Conservation (phyloP, 2,113 vertebrate species). For the Solea solea region DNA sequence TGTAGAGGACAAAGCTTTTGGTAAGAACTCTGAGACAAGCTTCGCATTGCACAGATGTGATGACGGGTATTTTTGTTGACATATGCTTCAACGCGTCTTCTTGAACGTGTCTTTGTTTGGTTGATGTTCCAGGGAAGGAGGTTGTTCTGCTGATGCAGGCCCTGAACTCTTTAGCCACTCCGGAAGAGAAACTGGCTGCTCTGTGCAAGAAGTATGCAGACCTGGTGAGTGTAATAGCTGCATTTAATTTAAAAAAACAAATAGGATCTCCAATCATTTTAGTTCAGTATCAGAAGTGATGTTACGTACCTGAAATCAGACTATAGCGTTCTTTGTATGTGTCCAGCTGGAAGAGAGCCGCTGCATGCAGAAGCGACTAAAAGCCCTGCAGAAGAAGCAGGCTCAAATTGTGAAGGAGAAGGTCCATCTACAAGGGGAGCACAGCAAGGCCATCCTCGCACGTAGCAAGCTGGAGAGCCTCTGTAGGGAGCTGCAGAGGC, state of each 20-base stretch:
- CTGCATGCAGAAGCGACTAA: slow-evolving; percentile 96
- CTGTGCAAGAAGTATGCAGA: slow-evolving; percentile 99
- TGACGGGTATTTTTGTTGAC: background rate
- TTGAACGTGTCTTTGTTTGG: background rate
- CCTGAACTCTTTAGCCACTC: slow-evolving; percentile 91
- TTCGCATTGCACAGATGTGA: background rate
- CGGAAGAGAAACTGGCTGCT: slow-evolving; percentile 97
- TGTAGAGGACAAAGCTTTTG: slow-evolving; percentile 88
- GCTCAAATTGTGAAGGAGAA: slow-evolving; percentile 97
- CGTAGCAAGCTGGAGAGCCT: slow-evolving; percentile 98
- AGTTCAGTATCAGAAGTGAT: too few relatives aligned
- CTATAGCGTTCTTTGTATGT: background rate
- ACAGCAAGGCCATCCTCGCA: slow-evolving; percentile 96
- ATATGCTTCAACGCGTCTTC: background rate
- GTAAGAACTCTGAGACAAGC: slow-evolving; percentile 66
- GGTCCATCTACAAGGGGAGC: slow-evolving; percentile 94
- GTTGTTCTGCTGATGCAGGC: slow-evolving; percentile 97
- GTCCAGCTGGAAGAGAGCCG: slow-evolving; percentile 94
- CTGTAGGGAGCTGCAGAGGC: slow-evolving; percentile 96
- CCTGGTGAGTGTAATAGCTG: slow-evolving; percentile 83
- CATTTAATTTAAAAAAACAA: background rate
- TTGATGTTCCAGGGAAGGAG: slow-evolving; percentile 89
- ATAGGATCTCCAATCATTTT: too few relatives aligned
- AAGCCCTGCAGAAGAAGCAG: slow-evolving; percentile 96
- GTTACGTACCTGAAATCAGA: too few relatives aligned